Conservation (phyloP, 2,113 vertebrate genomes). For the Drymodes brunneopygia region DNA sequence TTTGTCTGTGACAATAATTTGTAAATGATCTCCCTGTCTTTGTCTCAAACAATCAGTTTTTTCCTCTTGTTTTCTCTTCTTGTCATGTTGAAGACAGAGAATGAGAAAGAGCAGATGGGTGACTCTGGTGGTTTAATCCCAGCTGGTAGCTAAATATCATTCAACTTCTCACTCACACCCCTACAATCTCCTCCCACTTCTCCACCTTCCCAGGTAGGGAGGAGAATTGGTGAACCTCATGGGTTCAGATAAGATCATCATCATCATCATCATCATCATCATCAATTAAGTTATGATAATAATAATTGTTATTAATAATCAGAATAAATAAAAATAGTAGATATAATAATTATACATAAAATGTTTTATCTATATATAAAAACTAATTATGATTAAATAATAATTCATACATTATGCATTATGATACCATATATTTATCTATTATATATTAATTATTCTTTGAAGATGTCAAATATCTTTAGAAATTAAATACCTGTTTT, state of each 20-base stretch:
- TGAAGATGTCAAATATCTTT: background rate
- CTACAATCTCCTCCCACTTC: background rate
- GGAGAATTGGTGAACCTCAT: background rate
- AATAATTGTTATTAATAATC: too few species aligned
- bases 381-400: too few species aligned
- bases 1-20: background rate
- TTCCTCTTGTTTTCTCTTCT: background rate
- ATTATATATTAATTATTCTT: background rate
- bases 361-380: too few species aligned
- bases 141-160: background rate
- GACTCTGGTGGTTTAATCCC: background rate
- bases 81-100: background rate
- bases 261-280: too few species aligned
- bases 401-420: too few species aligned
- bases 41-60: background rate
- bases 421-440: too few species aligned
- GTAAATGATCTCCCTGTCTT: background rate
- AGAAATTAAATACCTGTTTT: background rate
- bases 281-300: too few species aligned
- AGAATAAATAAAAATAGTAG: too few species aligned
- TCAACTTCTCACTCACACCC: background rate
- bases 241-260: background rate
- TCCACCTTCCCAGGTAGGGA: accelerated
- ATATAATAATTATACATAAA: too few species aligned
- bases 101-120: background rate